A percentile compares a stretch with the other conserved stretches of the same genome.
Conservation (phyloP, 1,140 invertebrate genomes). For the Drosophila paulistorum region DNA sequence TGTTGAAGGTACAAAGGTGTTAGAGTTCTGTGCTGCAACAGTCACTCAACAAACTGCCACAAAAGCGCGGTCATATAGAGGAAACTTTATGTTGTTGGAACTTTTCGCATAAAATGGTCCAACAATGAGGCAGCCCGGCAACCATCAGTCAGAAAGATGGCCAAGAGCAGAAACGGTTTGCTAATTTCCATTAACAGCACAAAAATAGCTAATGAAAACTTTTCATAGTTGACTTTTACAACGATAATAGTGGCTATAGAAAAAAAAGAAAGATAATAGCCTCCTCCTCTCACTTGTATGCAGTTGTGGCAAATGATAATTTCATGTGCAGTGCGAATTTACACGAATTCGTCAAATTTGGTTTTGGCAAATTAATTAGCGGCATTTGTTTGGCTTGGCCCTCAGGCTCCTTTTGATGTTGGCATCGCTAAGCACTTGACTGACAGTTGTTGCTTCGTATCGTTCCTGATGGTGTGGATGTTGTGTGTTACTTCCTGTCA, state of each 20-base stretch:
- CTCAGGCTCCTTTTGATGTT: conserved; percentile 39
- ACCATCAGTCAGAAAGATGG: too few species aligned
- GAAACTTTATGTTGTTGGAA: conserved; percentile 3
- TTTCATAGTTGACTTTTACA: background rate
- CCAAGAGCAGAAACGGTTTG: too few species aligned
- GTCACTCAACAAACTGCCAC: background rate
- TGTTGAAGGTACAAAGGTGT: background rate
- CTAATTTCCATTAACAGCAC: background rate
- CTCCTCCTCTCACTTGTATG: background rate
- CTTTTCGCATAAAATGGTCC: conserved; percentile 1
- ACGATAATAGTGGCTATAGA: background rate
- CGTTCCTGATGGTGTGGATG: background rate
- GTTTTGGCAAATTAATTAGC: conserved; percentile 56
- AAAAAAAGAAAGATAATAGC: background rate
- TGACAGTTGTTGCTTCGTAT: conserved; percentile 5
- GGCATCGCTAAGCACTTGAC: conserved; percentile 31
- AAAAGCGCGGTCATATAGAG: too few species aligned
- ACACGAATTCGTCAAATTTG: conserved; percentile 6
- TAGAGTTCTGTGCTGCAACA: background rate
- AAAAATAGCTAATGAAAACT: background rate
- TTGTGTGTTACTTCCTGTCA: conserved; percentile 9
- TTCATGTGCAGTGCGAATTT: conserved; percentile 23
- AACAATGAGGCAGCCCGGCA: background rate
- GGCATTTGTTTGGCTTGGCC: conserved; percentile 17
- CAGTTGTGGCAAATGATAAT: background rate